Evolutionary conservation across 1,140 invertebrate species (phyloP).

Genomic region (Drosophila nannoptera): DNA sequence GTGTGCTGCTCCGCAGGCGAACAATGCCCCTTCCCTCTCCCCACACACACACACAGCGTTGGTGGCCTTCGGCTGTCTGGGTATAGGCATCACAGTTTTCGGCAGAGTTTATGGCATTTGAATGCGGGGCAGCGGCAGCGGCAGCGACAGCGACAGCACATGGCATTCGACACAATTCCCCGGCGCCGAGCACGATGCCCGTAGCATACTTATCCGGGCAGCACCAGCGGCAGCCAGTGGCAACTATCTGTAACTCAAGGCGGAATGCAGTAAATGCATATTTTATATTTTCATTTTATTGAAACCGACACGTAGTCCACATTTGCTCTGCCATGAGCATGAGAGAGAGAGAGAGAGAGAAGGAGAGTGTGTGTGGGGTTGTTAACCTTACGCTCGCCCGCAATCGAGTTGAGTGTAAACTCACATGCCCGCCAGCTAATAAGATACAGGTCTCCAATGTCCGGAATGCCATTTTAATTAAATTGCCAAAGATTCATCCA

Average conservation of each 20-base stretch:
- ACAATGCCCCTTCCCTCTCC: conserved; percentile 41
- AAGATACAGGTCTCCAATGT: conserved; percentile 25
- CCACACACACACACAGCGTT: no score
- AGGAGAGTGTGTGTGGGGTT: conserved; percentile 11
- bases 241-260: conserved; percentile 40
- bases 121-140: conserved; percentile 45
- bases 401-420: conserved; percentile 33
- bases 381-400: conserved; percentile 15
- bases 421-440: conserved; percentile 40
- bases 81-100: conserved; percentile 32
- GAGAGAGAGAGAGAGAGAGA: background rate
- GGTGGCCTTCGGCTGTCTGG: conserved; percentile 10
- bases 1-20: conserved; percentile 56
- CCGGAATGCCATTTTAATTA: conserved; percentile 46
- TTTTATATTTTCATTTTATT: conserved; percentile 77
- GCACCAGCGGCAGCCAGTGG: conserved; percentile 23
- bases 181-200: conserved; percentile 50
- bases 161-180: conserved; percentile 64
- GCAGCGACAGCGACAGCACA: conserved; percentile 20
- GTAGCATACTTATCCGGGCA: conserved; percentile 68
- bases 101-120: conserved; percentile 47
- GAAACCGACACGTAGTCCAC: conserved; percentile 63
- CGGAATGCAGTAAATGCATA: conserved; percentile 67
- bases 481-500: conserved; percentile 15
- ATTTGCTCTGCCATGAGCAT: conserved; percentile 4